Base-by-base conservation (phyloP, 2,113 vertebrate genomes). In the Thunnus maccoyii region DNA sequence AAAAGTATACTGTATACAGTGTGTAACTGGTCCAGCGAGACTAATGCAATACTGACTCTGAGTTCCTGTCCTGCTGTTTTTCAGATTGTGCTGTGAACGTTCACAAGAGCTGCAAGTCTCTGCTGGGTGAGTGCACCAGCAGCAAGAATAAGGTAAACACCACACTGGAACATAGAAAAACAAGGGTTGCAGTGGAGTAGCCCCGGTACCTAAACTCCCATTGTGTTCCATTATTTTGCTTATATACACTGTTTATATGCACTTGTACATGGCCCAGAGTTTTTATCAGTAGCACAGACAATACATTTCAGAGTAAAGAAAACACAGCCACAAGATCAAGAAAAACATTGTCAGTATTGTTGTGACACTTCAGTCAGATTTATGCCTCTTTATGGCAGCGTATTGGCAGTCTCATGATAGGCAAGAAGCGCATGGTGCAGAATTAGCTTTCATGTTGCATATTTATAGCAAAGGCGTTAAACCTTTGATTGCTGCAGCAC, bases 11-110 rank as follows among this genome's bases (percentile, higher is more conserved):
- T 5, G 9, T 57, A 1, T 60, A 25, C 50, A 30, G 54, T 77
- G 5, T 60, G 27, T 17, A 75, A 27, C 1, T 44, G 61, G 50
- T 16, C 10, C 41, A 6, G 20, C 16, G 36, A 50, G 64, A 73
- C 54, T 80, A 60, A 72, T 60, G 16, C 18, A 32, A 61, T 68
- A 44, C 58, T 72, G 54, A 88, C 76, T 67, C 52, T 63, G 20
- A 67, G 48, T 68, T 86, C 27, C 69, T 84, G 62, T 86, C 46
- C 78, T 83, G 76, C 58, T 89, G 60, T 85, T 76, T 90, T 91
- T 65, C 95, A 98, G 97, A 97, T 83, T 97, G 97, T 84, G 95
- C 95, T 20, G 96, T 97, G 86, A 97, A 97, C 60, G 96, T 97
- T 91, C 97, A 98, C 90, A 97, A 96, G 94, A 97, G 91, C 95